Percentiles rank a stretch among this genome's conserved stretches.
Conservation (phyloP, 1,140 invertebrate genomes). For the Leptinotarsa lineolata region DNA sequence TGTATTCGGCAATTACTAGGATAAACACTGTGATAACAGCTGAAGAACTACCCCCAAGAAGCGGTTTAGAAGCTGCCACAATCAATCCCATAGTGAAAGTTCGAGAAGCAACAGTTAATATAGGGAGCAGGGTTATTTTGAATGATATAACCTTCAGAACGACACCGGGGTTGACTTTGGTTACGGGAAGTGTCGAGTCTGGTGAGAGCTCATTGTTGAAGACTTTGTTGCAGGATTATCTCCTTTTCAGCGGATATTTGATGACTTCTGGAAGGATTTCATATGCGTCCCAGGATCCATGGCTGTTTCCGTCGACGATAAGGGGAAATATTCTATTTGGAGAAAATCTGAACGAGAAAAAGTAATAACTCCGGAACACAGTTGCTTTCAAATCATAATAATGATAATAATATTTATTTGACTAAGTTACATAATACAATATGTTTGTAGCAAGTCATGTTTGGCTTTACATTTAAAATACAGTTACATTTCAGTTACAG, state of each 20-base stretch:
- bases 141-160: conserved; percentile 65
- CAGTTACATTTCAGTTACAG: too few species aligned
- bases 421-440: too few species aligned
- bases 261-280: conserved; percentile 69
- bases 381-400: too few species aligned
- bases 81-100: conserved; percentile 25
- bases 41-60: conserved; percentile 38
- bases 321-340: conserved; percentile 71
- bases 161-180: conserved; percentile 64
- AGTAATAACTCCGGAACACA: too few species aligned
- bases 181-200: conserved; percentile 80
- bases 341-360: conserved; percentile 48
- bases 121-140: conserved; percentile 57
- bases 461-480: too few species aligned
- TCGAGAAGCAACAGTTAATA: conserved; percentile 25
- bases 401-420: too few species aligned
- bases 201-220: conserved; percentile 79
- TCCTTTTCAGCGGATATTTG: conserved; percentile 63
- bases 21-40: conserved; percentile 31
- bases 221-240: conserved; percentile 72
- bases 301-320: conserved; percentile 68
- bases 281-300: conserved; percentile 79
- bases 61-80: conserved; percentile 20
- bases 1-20: conserved; percentile 27
- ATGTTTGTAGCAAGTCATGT: too few species aligned